Percentiles rank a stretch among this genome's conserved stretches.
Evolutionary conservation across 2,888 invertebrate species (phyloP).

Genomic region (Thymelicus sylvestris): DNA sequence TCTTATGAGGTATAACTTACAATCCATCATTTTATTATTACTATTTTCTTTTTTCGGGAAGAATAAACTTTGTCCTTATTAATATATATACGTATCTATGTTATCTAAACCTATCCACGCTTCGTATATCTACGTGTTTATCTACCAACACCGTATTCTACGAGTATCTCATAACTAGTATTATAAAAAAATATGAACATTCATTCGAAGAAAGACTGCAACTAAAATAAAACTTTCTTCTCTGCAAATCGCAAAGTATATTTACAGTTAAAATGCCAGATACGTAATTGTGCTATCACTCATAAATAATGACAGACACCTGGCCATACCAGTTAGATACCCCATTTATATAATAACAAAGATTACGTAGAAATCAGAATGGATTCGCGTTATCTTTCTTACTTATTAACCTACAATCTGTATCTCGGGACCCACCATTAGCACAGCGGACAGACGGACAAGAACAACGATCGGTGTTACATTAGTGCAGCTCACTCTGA

Average conservation of each 20-base stretch:
- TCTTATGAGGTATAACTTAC: too few species aligned
- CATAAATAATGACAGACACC: conserved; percentile 34
- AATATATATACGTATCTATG: too few species aligned
- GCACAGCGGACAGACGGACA: conserved; percentile 11
- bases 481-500: conserved; percentile 3
- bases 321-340: conserved; percentile 34
- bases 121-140: too few species aligned
- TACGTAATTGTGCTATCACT: conserved; percentile 34
- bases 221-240: conserved; percentile 5
- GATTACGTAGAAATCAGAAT: conserved; percentile 37
- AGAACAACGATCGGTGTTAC: conserved; percentile 31
- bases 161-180: too few species aligned
- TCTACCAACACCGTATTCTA: too few species aligned
- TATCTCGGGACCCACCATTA: conserved; percentile 22
- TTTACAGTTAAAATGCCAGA: conserved; percentile 27
- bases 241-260: conserved; percentile 18
- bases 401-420: conserved; percentile 34
- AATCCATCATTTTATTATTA: too few species aligned
- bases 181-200: too few species aligned
- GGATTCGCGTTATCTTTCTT: conserved; percentile 33
- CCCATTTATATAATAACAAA: conserved; percentile 36
- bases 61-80: too few species aligned
- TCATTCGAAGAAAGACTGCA: neutral
- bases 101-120: too few species aligned
- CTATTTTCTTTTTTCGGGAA: too few species aligned